Conservation (phyloP, 1,140 invertebrate genomes). For the Chironomus tepperi region DNA sequence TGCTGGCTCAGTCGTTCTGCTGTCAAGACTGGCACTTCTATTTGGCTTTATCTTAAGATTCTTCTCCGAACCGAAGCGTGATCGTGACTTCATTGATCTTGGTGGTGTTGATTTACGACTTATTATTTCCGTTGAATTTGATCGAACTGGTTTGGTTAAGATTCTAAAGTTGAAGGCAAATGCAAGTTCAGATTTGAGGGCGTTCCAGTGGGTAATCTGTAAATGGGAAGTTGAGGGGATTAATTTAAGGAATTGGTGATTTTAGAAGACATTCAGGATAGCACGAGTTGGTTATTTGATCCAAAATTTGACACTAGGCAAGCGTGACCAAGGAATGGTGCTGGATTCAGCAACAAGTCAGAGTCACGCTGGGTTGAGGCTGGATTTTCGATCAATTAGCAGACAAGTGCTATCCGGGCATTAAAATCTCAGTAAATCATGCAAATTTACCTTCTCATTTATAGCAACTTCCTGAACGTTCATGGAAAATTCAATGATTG, state of each 20-base stretch:
- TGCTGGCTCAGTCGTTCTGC: not conserved
- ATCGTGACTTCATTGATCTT: not conserved
- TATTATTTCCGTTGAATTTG: not conserved
- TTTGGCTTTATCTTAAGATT: not conserved
- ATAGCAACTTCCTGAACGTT: conserved; percentile 51
- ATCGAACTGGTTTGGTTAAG: conserved; percentile 43
- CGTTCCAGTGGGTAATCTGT: conserved; percentile 47
- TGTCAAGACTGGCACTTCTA: not conserved
- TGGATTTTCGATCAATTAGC: too few relatives aligned
- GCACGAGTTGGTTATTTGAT: too few relatives aligned
- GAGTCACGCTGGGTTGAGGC: too few relatives aligned
- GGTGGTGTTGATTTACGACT: conserved; percentile 16
- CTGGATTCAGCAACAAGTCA: too few relatives aligned
- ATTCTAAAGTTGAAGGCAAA: conserved; percentile 48
- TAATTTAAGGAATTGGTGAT: conserved; percentile 1
- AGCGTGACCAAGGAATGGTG: too few relatives aligned
- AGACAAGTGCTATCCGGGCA: too few relatives aligned
- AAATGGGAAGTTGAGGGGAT: conserved; percentile 25
- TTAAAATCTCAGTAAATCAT: conserved; percentile 27
- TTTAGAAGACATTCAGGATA: too few relatives aligned
- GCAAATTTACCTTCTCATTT: conserved; percentile 43
- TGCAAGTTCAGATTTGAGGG: conserved; percentile 45
- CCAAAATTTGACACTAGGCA: too few relatives aligned
- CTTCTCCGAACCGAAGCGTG: not conserved
- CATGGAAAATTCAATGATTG: conserved; percentile 53